phyloP scores from a whole-genome alignment of 2,113 vertebrate genomes.

The Cairina moschata region DNA sequence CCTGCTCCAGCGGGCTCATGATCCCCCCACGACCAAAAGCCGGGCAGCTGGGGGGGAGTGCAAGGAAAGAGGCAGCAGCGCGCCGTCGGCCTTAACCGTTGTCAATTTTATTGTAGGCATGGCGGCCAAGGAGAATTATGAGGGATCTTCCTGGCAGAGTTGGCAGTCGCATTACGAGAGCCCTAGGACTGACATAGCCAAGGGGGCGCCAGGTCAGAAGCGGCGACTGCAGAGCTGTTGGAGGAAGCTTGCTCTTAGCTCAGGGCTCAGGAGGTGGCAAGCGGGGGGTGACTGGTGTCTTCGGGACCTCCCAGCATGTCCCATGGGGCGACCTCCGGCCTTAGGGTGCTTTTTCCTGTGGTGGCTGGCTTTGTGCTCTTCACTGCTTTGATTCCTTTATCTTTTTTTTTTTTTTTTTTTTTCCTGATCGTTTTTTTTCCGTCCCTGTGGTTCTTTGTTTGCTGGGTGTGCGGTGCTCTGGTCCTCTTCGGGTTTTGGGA shows the following conservation, averaged over 20 bases:
- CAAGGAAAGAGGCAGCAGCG: neutral
- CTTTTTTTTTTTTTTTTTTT: no score
- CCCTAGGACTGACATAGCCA: neutral
- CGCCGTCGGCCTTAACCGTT: no score
- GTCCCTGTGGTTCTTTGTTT: no score
- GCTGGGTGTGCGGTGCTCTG: rapidly evolving
- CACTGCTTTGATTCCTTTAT: neutral
- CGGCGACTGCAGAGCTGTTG: neutral
- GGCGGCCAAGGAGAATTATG: neutral
- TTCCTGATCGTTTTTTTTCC: neutral
- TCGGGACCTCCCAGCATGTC: no score
- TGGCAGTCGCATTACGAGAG: neutral
- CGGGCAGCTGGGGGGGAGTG: neutral
- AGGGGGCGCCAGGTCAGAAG: neutral
- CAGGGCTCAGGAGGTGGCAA: neutral
- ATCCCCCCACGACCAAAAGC: no score
- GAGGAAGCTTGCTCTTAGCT: neutral
- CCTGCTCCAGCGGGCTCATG: neutral
- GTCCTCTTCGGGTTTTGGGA: no score
- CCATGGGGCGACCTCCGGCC: rapidly evolving
- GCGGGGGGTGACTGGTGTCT: rapidly evolving
- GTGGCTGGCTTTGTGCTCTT: neutral
- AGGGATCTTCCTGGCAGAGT: neutral
- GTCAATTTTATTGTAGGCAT: neutral
- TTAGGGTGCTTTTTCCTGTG: neutral